Conservation (phyloP, 2,888 invertebrate genomes). For the Rhopalosiphum nymphaeae region DNA sequence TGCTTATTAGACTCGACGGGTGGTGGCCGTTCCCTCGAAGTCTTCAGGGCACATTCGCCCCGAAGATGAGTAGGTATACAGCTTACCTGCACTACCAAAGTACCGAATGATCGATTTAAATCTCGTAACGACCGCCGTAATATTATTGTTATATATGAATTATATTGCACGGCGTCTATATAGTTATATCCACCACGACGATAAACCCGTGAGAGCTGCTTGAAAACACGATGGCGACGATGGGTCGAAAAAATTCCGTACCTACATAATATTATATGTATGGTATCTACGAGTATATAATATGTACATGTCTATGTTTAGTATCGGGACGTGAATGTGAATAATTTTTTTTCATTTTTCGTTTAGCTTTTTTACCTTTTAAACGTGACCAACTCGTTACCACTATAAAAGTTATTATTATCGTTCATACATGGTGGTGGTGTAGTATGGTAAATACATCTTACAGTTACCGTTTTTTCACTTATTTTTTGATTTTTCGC, state of each 20-base stretch:
- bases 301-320: neutral
- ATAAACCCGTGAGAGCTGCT: neutral
- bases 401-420: neutral
- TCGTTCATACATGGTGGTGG: neutral
- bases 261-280: neutral
- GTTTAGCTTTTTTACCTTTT: neutral
- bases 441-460: neutral
- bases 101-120: neutral
- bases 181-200: neutral
- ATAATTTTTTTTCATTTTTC: neutral
- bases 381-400: neutral
- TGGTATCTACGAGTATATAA: neutral
- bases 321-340: neutral
- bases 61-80: neutral
- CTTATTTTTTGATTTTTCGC: neutral
- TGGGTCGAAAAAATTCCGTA: neutral
- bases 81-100: neutral
- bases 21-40: neutral
- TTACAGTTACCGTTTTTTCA: slow-evolving; percentile 1
- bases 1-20: neutral
- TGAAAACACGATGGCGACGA: neutral
- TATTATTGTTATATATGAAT: neutral
- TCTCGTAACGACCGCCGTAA: neutral
- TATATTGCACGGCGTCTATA: neutral
- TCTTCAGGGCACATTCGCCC: neutral